These are phyloP conservation scores for Trachelus stipa DNA, from an alignment of 2,888 invertebrate species.

Conservation along the genomic window DNA sequence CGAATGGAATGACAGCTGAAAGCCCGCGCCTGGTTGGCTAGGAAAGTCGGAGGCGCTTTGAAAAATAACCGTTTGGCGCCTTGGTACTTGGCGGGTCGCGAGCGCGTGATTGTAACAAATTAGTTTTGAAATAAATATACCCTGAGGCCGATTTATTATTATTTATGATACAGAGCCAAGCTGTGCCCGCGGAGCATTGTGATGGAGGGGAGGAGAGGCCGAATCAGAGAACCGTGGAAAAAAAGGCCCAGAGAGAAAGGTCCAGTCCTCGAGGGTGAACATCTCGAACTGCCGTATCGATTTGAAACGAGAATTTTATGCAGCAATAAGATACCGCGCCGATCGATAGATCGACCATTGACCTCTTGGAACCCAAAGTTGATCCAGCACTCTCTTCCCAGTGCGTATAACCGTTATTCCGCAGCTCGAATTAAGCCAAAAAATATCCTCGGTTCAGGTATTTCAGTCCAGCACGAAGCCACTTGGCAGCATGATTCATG, in stretches of 20 bases:
- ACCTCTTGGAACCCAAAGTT: not conserved
- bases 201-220: not conserved
- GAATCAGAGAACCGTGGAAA: not conserved
- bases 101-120: slow-evolving; percentile 51
- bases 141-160: slow-evolving; percentile 50
- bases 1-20: slow-evolving; percentile 15
- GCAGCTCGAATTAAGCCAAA: not conserved
- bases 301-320: not conserved
- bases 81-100: slow-evolving; percentile 37
- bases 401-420: not conserved
- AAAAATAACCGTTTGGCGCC: slow-evolving; percentile 30
- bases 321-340: not conserved
- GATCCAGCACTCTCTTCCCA: not conserved
- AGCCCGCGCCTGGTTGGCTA: slow-evolving; percentile 6
- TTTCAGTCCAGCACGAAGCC: not conserved
- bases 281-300: not conserved
- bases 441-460: not conserved
- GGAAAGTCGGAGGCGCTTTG: slow-evolving; percentile 17
- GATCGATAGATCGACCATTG: not conserved
- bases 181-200: not conserved
- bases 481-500: not conserved
- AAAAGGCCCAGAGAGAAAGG: not conserved
- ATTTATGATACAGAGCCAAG: slow-evolving; percentile 34
- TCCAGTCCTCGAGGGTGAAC: not conserved
- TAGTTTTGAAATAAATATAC: slow-evolving; percentile 51